These are phyloP conservation scores for Chaenodraco wilsoni DNA, from an alignment of 2,797 vertebrate species.

Conservation along the genomic window DNA sequence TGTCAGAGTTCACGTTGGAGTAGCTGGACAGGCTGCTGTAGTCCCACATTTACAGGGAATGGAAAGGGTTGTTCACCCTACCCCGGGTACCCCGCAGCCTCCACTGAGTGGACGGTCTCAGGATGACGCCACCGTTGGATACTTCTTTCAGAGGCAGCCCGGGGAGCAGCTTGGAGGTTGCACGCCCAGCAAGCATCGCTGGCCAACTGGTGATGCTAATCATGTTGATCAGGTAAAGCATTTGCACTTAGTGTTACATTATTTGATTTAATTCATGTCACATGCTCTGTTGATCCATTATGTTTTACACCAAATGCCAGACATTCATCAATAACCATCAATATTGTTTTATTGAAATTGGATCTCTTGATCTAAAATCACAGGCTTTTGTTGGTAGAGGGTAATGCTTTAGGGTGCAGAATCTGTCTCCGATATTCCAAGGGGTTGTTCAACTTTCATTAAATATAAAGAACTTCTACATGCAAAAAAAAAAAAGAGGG, in stretches of 20 bases:
- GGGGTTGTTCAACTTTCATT: neutral
- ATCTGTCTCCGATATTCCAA: neutral
- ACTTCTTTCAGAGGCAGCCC: constrained; percentile 85
- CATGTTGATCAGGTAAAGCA: constrained; percentile 71
- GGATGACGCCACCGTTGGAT: constrained; percentile 81
- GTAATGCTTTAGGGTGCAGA: neutral
- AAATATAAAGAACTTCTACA: neutral
- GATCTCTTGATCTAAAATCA: neutral
- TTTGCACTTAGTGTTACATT: neutral
- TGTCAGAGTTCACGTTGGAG: constrained; percentile 75
- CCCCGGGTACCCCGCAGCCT: constrained; percentile 76
- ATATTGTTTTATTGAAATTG: neutral
- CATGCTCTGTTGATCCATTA: neutral
- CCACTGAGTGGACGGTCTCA: constrained; percentile 81
- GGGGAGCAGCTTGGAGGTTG: constrained; percentile 82
- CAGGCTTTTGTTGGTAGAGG: neutral
- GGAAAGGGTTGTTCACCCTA: constrained; percentile 74
- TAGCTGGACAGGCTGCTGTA: constrained; percentile 66
- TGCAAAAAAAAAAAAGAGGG: neutral
- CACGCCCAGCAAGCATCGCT: constrained; percentile 77
- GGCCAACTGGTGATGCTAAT: constrained; percentile 81
- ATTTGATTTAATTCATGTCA: neutral
- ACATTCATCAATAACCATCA: neutral
- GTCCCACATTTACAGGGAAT: constrained; percentile 78
- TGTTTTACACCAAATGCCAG: neutral